Conservation (phyloP, 2,113 vertebrate genomes). For the Talpa occidentalis region DNA sequence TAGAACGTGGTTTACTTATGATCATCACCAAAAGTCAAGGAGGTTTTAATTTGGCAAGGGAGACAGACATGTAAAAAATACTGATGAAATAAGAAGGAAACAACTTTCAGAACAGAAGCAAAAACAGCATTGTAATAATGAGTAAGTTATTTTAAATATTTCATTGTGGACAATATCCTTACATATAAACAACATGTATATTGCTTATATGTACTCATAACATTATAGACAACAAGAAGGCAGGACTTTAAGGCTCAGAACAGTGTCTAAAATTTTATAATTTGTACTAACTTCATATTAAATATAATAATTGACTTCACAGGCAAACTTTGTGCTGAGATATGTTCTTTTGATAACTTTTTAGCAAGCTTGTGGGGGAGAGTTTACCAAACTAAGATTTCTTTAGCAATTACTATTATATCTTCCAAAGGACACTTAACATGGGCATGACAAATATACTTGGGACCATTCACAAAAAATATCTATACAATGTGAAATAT, state of each 20-base stretch:
- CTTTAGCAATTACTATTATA: neutral
- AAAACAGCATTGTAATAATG: neutral
- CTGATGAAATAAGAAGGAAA: neutral
- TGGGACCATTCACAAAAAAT: neutral
- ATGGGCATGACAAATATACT: neutral
- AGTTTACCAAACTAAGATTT: constrained; percentile 23
- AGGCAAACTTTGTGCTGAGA: neutral
- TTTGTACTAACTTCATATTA: neutral
- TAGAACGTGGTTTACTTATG: neutral
- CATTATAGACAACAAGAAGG: neutral
- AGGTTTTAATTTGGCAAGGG: neutral
- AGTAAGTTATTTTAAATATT: neutral
- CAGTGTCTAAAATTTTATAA: neutral
- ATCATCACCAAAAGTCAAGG: neutral
- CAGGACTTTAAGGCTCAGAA: neutral
- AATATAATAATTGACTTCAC: neutral
- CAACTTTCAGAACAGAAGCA: neutral
- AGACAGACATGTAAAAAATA: neutral
- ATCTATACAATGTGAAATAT: neutral
- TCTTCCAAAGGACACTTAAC: neutral
- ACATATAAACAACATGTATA: neutral
- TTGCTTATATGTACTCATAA: neutral
- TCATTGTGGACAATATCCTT: neutral
- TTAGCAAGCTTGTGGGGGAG: neutral
- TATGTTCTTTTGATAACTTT: constrained; percentile 11